Evolutionary conservation across 2,797 vertebrate genomes (phyloP).

Genomic region (Adrianichthys oophorus): DNA sequence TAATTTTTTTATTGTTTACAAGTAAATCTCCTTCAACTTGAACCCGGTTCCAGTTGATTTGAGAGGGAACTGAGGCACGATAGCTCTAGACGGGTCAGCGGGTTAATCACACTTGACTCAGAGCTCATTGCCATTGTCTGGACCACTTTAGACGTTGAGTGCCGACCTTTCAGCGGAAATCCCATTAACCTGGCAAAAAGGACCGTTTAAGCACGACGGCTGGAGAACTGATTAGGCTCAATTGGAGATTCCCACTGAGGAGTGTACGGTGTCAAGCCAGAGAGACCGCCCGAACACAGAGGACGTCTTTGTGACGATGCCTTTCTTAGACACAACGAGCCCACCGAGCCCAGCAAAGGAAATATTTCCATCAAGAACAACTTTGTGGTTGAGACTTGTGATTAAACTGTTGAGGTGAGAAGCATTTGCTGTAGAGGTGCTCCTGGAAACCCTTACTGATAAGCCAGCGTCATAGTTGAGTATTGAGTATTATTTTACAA

Average conservation of each 20-base stretch:
- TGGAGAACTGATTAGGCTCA: constrained; percentile 66
- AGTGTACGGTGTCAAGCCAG: constrained; percentile 20
- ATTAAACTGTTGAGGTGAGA: no score
- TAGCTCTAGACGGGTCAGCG: constrained; percentile 56
- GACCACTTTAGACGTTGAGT: constrained; percentile 64
- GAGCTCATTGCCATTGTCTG: constrained; percentile 71
- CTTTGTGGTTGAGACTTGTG: no score
- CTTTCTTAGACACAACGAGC: background rate
- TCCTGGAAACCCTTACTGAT: no score
- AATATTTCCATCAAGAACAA: no score
- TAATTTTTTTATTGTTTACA: constrained; percentile 21
- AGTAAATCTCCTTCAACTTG: constrained; percentile 41
- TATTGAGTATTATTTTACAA: no score
- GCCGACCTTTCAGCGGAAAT: constrained; percentile 66
- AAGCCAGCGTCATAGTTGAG: no score
- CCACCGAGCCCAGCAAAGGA: background rate
- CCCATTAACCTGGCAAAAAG: constrained; percentile 75
- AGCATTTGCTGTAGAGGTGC: no score
- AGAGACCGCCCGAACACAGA: background rate
- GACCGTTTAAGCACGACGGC: constrained; percentile 64
- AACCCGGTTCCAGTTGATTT: constrained; percentile 25
- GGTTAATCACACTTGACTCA: constrained; percentile 76
- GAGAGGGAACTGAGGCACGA: constrained; percentile 39
- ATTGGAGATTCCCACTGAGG: constrained; percentile 61
- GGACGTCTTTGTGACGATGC: no score